Evolutionary conservation across 2,888 invertebrate species (phyloP).

Genomic region (Myathropa florea): DNA sequence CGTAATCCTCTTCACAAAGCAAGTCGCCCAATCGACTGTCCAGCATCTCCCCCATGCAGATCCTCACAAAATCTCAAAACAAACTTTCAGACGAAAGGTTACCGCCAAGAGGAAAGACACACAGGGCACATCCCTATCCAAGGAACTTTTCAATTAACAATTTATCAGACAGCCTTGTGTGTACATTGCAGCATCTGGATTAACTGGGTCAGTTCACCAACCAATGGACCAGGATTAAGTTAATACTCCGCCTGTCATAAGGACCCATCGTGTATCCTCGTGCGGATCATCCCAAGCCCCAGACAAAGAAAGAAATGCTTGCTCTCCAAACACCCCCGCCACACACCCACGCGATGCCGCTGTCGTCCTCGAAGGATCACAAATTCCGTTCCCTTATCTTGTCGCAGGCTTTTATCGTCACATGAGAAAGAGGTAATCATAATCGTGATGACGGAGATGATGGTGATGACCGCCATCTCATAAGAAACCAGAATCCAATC

Average conservation of each 20-base stretch:
- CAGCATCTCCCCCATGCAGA: neutral
- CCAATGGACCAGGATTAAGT: slow-evolving; percentile 36
- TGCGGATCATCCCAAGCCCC: slow-evolving; percentile 2
- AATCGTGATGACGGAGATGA: slow-evolving; percentile 19
- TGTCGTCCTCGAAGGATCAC: neutral
- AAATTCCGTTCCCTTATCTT: slow-evolving; percentile 16
- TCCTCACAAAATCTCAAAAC: neutral
- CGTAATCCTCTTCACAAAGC: neutral
- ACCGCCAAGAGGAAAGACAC: neutral
- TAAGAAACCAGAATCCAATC: neutral
- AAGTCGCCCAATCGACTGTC: neutral
- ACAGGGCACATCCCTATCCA: neutral
- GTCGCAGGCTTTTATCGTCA: slow-evolving; percentile 11
- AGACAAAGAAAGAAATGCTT: neutral
- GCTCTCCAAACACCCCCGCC: too few species aligned
- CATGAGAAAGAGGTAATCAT: slow-evolving; percentile 19
- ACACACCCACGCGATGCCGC: neutral
- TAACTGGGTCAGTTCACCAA: slow-evolving; percentile 35
- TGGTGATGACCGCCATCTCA: neutral
- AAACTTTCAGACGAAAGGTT: neutral
- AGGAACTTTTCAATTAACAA: neutral
- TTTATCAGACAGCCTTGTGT: neutral
- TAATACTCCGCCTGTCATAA: slow-evolving; percentile 24
- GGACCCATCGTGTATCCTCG: slow-evolving; percentile 5
- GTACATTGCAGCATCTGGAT: slow-evolving; percentile 11